Evolutionary conservation across 2,888 invertebrate genomes (phyloP), one percentile per base, ranked within the genome.

Genomic region (Cataglyphis cursor): DNA sequence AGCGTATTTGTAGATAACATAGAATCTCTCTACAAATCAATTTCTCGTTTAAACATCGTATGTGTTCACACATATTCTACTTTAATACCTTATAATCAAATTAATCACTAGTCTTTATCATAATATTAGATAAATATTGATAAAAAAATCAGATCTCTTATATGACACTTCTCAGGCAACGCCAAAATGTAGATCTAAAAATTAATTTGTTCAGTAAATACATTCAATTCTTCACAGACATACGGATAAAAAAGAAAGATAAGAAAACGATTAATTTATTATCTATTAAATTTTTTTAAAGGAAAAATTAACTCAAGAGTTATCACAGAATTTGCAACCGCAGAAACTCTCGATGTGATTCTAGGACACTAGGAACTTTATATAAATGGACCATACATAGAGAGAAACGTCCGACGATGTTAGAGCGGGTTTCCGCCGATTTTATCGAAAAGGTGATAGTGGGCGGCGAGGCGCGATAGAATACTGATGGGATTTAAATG

Each of bases 351-450:
- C 12, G 8, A 41, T 24, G 18, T 18, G 6, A 59, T 21, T 28
- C 15, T 5, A 8, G 9, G 5, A 44, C 31, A 62, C 0, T 6
- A 35, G 35, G 24, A 41, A 72, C 15, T 57, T 59, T 59, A 59
- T 57, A 51, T 76, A 48, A 62, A 21, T n/a, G 72, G 31, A 61
- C 15, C 31, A 44, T 35, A 28, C 28, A 35, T 15, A n/a, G 38
- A 59, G 31, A 68, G 61, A 61, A 48, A 82, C 74, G 59, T 61
- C 82, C 81, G 65, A 54, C 21, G 75, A 75, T 87, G 24, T 81
- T 87, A 38, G 75, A 61, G 48, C 74, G 74, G 18, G 72, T 74
- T 88, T 89, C 87, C 81, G 87, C 73, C n/a, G 65, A 74, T 89
- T 86, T 82, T 75, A 61, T 74, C 51, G 81, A 74, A n/a, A 65